Conservation (phyloP, 2,888 invertebrate genomes). For the Caenorhabditis sp. region DNA sequence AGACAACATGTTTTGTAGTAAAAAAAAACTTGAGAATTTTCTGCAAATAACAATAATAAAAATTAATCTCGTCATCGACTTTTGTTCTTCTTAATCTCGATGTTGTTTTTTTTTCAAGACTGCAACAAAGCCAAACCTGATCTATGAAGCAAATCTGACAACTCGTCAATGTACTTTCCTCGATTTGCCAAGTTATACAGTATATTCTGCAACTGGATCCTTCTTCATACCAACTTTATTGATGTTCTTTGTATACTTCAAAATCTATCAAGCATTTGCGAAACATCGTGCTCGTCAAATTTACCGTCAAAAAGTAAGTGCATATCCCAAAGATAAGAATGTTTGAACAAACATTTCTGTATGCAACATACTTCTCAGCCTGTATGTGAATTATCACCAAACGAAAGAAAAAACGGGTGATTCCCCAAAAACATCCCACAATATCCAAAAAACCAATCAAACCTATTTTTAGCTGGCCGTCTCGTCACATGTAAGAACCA, state of each 20-base stretch:
- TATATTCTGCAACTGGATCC: constrained; percentile 78
- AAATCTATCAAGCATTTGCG: constrained; percentile 80
- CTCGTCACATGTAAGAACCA: constrained; percentile 69
- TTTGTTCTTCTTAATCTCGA: not conserved
- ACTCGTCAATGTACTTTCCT: constrained; percentile 65
- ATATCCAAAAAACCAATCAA: not conserved
- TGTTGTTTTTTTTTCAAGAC: constrained; percentile 43
- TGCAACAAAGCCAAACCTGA: constrained; percentile 44
- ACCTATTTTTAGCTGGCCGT: constrained; percentile 69
- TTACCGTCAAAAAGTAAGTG: constrained; percentile 70
- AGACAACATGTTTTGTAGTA: not conserved
- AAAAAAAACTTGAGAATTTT: too few species aligned
- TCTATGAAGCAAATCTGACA: constrained; percentile 49
- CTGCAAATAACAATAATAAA: not conserved
- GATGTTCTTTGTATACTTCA: constrained; percentile 99
- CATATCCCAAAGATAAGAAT: not conserved
- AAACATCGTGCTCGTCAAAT: constrained; percentile 72
- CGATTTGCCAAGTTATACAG: constrained; percentile 72
- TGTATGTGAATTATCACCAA: not conserved
- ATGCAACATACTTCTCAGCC: constrained; percentile 1
- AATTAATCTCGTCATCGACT: not conserved
- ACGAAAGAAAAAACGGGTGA: too few species aligned
- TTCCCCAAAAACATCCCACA: too few species aligned
- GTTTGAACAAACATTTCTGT: not conserved
- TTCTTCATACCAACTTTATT: constrained; percentile 99